Conservation (phyloP, 2,113 vertebrate genomes). For the Rhizomys pruinosus region DNA sequence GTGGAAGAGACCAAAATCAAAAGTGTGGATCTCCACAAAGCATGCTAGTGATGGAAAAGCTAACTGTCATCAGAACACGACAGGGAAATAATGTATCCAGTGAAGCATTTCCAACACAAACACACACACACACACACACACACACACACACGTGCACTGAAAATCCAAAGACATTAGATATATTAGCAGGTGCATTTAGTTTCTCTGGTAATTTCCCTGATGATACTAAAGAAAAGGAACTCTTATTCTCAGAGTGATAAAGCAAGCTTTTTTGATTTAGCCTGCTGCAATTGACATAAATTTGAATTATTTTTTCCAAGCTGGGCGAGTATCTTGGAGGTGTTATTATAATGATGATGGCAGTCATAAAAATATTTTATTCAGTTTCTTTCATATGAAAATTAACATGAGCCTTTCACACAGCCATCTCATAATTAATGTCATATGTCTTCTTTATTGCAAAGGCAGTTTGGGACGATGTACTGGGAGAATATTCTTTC, state of each 20-base stretch:
- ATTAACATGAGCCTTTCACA: conserved; percentile 67
- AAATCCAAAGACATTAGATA: not conserved
- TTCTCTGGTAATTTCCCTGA: conserved; percentile 4
- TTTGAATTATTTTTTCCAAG: conserved; percentile 58
- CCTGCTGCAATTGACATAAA: conserved; percentile 57
- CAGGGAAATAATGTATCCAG: not conserved
- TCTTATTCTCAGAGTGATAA: conserved; percentile 5
- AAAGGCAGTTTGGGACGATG: conserved; percentile 58
- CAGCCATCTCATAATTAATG: conserved; percentile 62
- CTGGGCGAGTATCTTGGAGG: conserved; percentile 18
- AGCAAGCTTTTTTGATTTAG: conserved; percentile 54
- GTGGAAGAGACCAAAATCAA: not conserved
- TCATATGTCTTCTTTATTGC: conserved; percentile 71
- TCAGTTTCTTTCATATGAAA: conserved; percentile 65
- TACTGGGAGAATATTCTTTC: conserved; percentile 50
- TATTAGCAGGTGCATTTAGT: not conserved
- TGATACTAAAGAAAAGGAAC: conserved; percentile 31
- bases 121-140: not conserved
- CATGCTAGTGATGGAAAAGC: not conserved
- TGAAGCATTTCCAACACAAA: not conserved
- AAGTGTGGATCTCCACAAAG: not conserved
- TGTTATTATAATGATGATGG: conserved; percentile 55
- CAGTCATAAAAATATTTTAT: conserved; percentile 67
- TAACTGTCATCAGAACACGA: not conserved
- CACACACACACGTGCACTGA: not conserved